A percentile compares a stretch with the other conserved stretches of the same genome.
These are phyloP conservation scores for Pollenia angustigena DNA, from an alignment of 2,888 invertebrate genomes.

Conservation along the genomic window DNA sequence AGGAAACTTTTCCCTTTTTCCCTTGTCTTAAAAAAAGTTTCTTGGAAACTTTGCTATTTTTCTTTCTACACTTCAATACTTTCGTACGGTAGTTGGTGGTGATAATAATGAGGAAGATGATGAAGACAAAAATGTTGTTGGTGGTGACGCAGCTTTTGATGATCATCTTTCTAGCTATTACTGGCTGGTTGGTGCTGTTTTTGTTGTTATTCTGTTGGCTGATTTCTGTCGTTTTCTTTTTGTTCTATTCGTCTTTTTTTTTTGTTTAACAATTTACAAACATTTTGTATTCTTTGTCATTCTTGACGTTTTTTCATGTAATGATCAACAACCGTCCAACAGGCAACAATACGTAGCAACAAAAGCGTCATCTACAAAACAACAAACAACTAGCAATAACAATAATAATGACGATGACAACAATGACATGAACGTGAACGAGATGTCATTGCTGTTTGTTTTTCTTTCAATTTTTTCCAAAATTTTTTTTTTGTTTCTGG, in stretches of 20 bases:
- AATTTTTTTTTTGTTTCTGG: slow-evolving; percentile 5
- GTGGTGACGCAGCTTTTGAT: slow-evolving; percentile 70
- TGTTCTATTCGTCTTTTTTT: slow-evolving; percentile 38
- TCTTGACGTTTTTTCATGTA: slow-evolving; percentile 74
- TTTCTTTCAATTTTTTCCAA: slow-evolving; percentile 52
- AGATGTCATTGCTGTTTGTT: slow-evolving; percentile 74
- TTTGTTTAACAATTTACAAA: slow-evolving; percentile 60
- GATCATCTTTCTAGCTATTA: slow-evolving; percentile 47
- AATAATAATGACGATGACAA: slow-evolving; percentile 71
- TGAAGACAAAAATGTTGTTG: slow-evolving; percentile 56
- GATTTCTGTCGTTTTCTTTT: slow-evolving; percentile 70
- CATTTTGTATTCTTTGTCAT: slow-evolving; percentile 70
- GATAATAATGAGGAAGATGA: slow-evolving; percentile 44
- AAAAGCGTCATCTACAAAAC: slow-evolving; percentile 58
- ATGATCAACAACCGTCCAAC: slow-evolving; percentile 73
- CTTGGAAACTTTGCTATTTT: slow-evolving; percentile 65
- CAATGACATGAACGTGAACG: slow-evolving; percentile 75
- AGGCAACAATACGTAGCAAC: slow-evolving; percentile 46
- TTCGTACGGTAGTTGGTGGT: slow-evolving; percentile 64
- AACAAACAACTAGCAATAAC: slow-evolving; percentile 60
- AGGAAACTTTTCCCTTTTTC: slow-evolving; percentile 58
- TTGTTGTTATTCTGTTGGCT: slow-evolving; percentile 47
- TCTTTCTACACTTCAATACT: slow-evolving; percentile 59
- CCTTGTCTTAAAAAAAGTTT: slow-evolving; percentile 59
- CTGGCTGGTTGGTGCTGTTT: neutral